Percentiles rank a stretch among this genome's conserved stretches.
These are phyloP conservation scores for Macropus fuliginosus DNA, from an alignment of 2,797 vertebrate genomes.

Conservation along the genomic window DNA sequence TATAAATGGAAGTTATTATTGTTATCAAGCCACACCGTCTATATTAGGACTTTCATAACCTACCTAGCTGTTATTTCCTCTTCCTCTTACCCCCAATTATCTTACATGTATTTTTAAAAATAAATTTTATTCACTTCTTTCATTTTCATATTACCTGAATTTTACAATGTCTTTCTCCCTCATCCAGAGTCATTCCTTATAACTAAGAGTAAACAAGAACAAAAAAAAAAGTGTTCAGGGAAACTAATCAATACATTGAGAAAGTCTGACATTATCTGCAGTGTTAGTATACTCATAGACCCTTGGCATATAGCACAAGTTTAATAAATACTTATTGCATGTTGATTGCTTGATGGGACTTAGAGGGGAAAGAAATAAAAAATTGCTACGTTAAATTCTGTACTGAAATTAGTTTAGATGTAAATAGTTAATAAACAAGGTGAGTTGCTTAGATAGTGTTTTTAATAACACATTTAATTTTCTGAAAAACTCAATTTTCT, in stretches of 20 bases:
- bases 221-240: neutral
- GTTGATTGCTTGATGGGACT: neutral
- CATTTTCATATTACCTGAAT: neutral
- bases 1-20: neutral
- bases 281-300: neutral
- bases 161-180: neutral
- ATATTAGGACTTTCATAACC: neutral
- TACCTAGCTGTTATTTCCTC: neutral
- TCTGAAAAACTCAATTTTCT: neutral
- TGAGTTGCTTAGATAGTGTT: neutral
- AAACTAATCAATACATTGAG: neutral
- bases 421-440: neutral
- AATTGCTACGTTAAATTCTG: neutral
- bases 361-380: neutral
- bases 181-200: neutral
- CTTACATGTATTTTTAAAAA: neutral
- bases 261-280: neutral
- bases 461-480: neutral
- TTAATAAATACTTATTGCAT: neutral
- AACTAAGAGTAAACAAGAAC: neutral
- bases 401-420: neutral
- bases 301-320: neutral
- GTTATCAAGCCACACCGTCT: neutral
- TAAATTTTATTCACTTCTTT: neutral
- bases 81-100: neutral